Base-by-base conservation (phyloP, 1,140 invertebrate species). In the Homarus americanus region DNA sequence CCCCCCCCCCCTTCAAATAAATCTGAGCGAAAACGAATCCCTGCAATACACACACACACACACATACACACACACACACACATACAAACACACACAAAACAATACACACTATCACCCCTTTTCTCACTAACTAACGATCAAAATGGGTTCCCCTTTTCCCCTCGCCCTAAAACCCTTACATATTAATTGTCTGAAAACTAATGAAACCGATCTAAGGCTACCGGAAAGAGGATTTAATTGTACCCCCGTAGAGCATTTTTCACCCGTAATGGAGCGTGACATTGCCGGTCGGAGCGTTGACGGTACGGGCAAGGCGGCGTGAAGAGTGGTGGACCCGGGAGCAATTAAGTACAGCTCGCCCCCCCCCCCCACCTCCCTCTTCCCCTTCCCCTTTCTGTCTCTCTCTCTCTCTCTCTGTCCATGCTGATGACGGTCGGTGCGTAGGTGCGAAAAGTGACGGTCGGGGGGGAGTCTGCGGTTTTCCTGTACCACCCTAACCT, bases 111-210 rank as follows among this genome's bases (percentile, higher is more conserved):
- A 41, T 34, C 58, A 9, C 49, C 7, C 28, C 34, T 34, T 38
- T 20, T 34, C 40, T 80, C 53, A 20, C 41, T 82, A 40, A 44
- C 20, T 40, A 69, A 28, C n/a, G 63, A 28, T 15, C 58, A 63
- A 20, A 20, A 15, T 7, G 9, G 9, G 44, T 15, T 58, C 72
- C 7, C 0, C 36, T 9, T 28, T 36, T 63, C 49, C 44, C 44
- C 12, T 9, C 75, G 85, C 44, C 49, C 49, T 73, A 24, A 72
- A 63, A 63, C 69, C 44, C 85, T 38, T 87, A 49, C 85, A 87
- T 87, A 87, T 87, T 87, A 87, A 88, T 88, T 88, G 86, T 36
- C 76, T 88, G 76, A 88, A 88, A 76, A n/a, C 75, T 88, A 88
- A 88, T 82, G 86, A 88, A 88, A 88, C 76, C 53, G 86, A 72